Base-by-base conservation (phyloP, 1,140 invertebrate genomes). In the Neotoxoptera formosana region DNA sequence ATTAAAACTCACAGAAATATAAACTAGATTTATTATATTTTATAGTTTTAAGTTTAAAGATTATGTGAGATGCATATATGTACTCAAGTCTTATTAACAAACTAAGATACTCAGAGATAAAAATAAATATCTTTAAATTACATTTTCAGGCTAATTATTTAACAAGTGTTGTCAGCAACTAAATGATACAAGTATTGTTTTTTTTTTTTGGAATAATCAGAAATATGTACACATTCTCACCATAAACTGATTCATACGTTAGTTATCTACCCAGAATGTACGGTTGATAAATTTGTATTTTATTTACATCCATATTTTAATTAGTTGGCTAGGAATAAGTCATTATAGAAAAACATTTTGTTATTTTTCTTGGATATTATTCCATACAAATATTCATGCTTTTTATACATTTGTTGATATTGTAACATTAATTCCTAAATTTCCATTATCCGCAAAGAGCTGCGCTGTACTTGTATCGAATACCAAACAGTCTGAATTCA, bases 361-460 rank as follows among this genome's bases (percentile, higher is more conserved):
- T 67, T 76, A 76, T 76, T 76, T 76, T 76, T 76, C 60, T 17
- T n/a, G 30, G 30, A 76, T 76, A 76, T n/a, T 76, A 76, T 34
- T 17, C 2, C 47, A 88, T 48, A 34, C 1, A 76, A 76, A 76
- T 76, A 51, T 87, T n/a, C 20, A 25, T 56, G n/a, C 21, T 34
- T 9, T n/a, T 92, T 83, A 92, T 6, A 93, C 91, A 56, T 93
- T 93, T 30, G 94, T 95, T 45, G 98, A 98, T 95, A 99, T 99
- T 95, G 99, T 99, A 94, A 99, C 99, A 96, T 99, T 99, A 94
- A 99, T 99, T 94, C 99, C 99, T 93, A 99, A 96, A 96, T 99
- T 99, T 14, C 99, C 99, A 96, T 99, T 99, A 95, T 99, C 99
- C 36, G 99, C 98, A 96, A 99, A 99, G 83, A 99, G 96, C 95